Conservation (phyloP, 2,113 vertebrate species). For the Eubucco bourcierii region DNA sequence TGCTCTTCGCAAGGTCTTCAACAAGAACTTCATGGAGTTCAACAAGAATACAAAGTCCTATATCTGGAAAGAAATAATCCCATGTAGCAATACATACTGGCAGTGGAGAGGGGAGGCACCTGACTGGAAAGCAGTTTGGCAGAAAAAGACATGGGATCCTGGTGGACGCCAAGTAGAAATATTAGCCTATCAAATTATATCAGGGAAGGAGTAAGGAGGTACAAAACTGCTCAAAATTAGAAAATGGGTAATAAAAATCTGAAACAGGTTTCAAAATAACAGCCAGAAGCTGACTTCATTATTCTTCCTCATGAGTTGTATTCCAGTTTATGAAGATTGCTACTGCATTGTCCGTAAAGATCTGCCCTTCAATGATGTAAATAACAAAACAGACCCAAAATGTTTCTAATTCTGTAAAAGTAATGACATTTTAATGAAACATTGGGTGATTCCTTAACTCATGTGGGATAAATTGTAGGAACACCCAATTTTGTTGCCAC, state of each 20-base stretch:
- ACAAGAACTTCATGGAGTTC: not conserved
- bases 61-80: no score
- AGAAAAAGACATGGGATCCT: accelerated
- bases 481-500: not conserved
- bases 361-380: not conserved
- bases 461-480: not conserved
- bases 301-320: not conserved
- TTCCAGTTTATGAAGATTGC: not conserved
- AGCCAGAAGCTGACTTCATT: not conserved
- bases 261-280: not conserved
- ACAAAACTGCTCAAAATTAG: not conserved
- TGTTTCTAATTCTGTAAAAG: not conserved
- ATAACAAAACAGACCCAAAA: not conserved
- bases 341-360: not conserved
- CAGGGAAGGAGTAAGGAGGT: not conserved
- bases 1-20: not conserved
- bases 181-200: not conserved
- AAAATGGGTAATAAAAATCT: not conserved
- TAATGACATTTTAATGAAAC: not conserved
- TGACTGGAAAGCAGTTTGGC: no score
- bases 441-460: not conserved
- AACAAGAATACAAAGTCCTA: no score
- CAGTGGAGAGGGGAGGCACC: no score
- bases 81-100: no score
- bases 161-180: not conserved